phyloP scores from a whole-genome alignment of 1,140 invertebrate species.

The Phthorimaea operculella region DNA sequence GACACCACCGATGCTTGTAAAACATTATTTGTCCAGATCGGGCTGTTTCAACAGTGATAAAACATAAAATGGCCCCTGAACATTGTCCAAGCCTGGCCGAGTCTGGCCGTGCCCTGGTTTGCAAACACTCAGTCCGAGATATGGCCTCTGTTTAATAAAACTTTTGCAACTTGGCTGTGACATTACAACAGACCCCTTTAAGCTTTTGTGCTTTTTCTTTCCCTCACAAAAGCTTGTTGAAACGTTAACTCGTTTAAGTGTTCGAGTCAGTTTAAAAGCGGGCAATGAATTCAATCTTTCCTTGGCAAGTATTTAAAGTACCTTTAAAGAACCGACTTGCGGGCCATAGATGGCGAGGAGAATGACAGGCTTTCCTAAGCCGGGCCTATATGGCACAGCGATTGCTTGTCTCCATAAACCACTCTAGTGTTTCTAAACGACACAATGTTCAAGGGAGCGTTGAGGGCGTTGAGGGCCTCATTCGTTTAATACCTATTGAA shows the following conservation, averaged over 20 bases:
- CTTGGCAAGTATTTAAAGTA: constrained; percentile 18
- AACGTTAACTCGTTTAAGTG: constrained; percentile 20
- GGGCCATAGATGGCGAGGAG: constrained; percentile 8
- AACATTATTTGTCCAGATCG: not conserved
- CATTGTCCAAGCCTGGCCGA: not conserved
- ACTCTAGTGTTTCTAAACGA: not conserved
- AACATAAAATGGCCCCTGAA: not conserved
- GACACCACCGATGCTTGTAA: not conserved
- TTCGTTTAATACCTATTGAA: not conserved
- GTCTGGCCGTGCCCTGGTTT: not conserved
- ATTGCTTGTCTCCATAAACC: not conserved
- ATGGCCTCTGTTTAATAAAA: constrained; percentile 21
- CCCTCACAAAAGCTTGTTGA: constrained; percentile 19
- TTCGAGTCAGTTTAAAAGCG: constrained; percentile 18
- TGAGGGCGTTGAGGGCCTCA: not conserved
- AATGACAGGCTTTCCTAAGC: constrained; percentile 8
- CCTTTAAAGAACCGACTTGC: constrained; percentile 13
- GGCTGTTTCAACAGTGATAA: constrained; percentile 7
- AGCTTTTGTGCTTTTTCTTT: constrained; percentile 19
- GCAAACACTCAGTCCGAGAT: not conserved
- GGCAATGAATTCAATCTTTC: constrained; percentile 25
- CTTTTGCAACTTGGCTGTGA: constrained; percentile 25
- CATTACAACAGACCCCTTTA: constrained; percentile 14
- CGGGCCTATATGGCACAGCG: not conserved
- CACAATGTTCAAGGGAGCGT: not conserved